A percentile compares a stretch with the other conserved stretches of the same genome.
Evolutionary conservation across 2,797 vertebrate species (phyloP).

Genomic region (Pangasius larnaudii): DNA sequence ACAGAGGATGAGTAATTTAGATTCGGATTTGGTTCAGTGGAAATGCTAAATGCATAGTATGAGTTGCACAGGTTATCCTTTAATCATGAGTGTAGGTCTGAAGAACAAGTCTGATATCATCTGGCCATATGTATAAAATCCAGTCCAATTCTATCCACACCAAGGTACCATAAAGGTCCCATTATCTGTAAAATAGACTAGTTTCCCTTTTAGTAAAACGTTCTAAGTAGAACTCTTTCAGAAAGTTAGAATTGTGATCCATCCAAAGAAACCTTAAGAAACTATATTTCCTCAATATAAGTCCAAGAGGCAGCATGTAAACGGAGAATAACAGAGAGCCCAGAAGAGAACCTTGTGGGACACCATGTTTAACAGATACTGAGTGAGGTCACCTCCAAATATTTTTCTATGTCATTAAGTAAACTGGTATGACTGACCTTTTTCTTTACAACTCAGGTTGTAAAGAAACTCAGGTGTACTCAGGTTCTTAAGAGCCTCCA

Average conservation of each 20-base stretch:
- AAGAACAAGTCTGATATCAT: not conserved
- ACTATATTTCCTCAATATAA: not conserved
- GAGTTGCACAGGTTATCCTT: not conserved
- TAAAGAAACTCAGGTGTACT: too few species aligned
- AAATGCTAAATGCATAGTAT: not conserved
- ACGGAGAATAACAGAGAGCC: not conserved
- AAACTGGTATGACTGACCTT: not conserved
- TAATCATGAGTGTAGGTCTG: not conserved
- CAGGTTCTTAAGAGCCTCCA: not conserved
- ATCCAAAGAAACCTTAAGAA: not conserved
- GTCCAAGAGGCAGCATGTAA: not conserved
- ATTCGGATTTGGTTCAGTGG: not conserved
- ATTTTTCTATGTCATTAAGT: conserved; percentile 2
- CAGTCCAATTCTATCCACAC: not conserved
- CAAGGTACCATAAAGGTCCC: not conserved
- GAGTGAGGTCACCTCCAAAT: not conserved
- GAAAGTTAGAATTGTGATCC: not conserved
- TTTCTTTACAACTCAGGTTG: not conserved
- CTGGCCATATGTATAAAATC: not conserved
- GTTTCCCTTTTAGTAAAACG: not conserved
- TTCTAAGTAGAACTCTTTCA: not conserved
- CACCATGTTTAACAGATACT: not conserved
- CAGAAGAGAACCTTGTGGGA: not conserved
- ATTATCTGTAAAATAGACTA: not conserved
- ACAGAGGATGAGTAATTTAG: not conserved